Base-by-base conservation (phyloP, 2,888 invertebrate species). In the Yponomeuta plumbellus region DNA sequence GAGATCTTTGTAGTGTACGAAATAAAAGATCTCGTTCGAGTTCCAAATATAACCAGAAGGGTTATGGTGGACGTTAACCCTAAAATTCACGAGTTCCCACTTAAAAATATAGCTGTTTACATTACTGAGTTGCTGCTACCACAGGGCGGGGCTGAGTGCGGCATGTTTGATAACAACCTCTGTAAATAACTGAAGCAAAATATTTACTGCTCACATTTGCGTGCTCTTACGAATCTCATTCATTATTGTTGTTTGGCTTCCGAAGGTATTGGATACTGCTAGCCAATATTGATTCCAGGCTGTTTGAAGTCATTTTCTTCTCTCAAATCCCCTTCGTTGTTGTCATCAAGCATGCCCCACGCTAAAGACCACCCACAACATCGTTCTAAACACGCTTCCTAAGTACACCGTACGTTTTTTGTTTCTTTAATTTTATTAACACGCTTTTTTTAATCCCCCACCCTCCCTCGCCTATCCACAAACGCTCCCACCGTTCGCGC, bases 381-480 rank as follows among this genome's bases (percentile, higher is more conserved):
- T 65, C 65, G 71, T 71, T 75, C 77, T 71, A 68, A 76, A 73
- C 79, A 78, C 79, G 74, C 73, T 84, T 52, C 84, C 85, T 85
- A 77, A 75, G 81, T 83, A 83, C 81, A 83, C 84, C 80, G 70
- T 52, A 52, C 72, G 73, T 81, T 79, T 80, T 80, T 72, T 75
- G 73, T 74, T 74, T 76, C 64, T 74, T 87, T 86, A 80, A 84
- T 89, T 90, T 86, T 86, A 91, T 92, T 92, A 92, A 92, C 92
- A 89, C 86, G 90, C 91, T 92, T 91, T 91, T 91, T 92, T 91
- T 86, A 88, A 87, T 89, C 88, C 77, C 83, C 82, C 86, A 82
- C 76, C 74, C 86, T 81, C 79, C 83, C 86, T 85, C 80, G 78
- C 79, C 85, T 84, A 13, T 52, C 44, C 44, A 52, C 44, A 17